Evolutionary conservation across 1,140 invertebrate genomes (phyloP), one percentile per base, ranked within the genome.

Genomic region (Diabrotica virgifera): DNA sequence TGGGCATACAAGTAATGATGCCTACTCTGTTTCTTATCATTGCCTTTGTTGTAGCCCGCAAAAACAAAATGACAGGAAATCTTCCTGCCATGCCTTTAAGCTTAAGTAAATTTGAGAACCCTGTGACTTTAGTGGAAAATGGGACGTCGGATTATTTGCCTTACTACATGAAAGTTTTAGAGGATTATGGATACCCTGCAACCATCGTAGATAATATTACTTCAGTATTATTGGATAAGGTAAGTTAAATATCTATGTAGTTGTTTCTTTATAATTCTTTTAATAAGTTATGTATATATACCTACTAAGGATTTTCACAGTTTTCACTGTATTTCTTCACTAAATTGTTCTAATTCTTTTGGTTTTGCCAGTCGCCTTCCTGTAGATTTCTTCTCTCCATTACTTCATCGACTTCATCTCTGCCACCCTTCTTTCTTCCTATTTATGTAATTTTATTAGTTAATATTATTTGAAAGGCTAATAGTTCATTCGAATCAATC

Each of bases 11-110:
- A 70, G 81, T 86, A 46, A 63, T 83, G 5, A 82, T 86, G 24
- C 85, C 87, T 0, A 78, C 87, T 3, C 77, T 86, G 59, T 86
- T 88, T 69, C 82, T 89, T 14, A 75, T 82, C 0, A 76, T 87
- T 55, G 83, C 86, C 2, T 81, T 88, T 6, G 52, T 86, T 3
- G 82, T 86, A 35, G 77, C 80, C 0, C 40, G 40, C n/a, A 46
- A 8, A 10, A 8, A 46, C n/a, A 46, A 46, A 46, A 10, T 46
- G 8, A 77, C 80, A 51, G 76, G 77, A 2, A 72, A 81, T 59
- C 62, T 84, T 37, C 82, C 83, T 0, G 64, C 80, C 0, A 69
- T 82, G 63, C 72, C 74, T 14, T 65, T 85, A 36, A 77, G 76
- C 14, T 36, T 77, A 40, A 54, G 64, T 51, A 64, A 35, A 11